These are phyloP conservation scores for Drosophila niveifrons DNA, from an alignment of 2,888 invertebrate genomes.

Conservation along the genomic window DNA sequence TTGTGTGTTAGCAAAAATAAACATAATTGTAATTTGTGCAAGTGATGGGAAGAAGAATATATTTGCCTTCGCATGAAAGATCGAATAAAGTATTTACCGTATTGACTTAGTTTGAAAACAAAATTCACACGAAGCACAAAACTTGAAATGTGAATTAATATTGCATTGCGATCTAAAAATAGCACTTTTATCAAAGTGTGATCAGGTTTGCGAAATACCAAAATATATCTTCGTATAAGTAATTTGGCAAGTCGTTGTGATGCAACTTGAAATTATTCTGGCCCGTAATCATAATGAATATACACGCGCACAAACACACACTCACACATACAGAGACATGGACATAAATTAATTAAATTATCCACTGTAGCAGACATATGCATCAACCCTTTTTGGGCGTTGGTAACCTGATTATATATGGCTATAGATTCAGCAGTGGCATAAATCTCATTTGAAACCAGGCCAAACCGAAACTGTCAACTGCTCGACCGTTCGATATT, in stretches of 20 bases:
- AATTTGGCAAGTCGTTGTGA: slow-evolving; percentile 5
- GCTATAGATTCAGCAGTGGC: neutral
- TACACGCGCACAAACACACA: neutral
- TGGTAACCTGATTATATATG: slow-evolving; percentile 16
- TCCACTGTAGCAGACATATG: neutral
- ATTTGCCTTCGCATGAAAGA: too few species aligned
- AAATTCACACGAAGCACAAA: neutral
- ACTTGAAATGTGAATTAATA: neutral
- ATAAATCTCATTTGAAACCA: slow-evolving; percentile 30
- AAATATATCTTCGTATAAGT: neutral
- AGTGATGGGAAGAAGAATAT: too few species aligned
- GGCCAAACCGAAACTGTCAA: slow-evolving; percentile 16
- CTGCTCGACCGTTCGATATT: slow-evolving; percentile 16
- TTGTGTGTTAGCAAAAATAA: too few species aligned
- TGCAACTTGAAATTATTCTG: neutral
- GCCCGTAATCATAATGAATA: slow-evolving; percentile 1
- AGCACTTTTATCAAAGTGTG: neutral
- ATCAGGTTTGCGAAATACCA: neutral
- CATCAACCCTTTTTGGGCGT: neutral
- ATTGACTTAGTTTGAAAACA: neutral
- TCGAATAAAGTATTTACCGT: too few species aligned
- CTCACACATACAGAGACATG: neutral
- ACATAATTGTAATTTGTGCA: too few species aligned
- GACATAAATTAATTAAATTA: slow-evolving; percentile 15
- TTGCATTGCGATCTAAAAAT: neutral